A percentile compares a stretch with the other conserved stretches of the same genome.
Evolutionary conservation across 2,797 vertebrate species (phyloP).

Genomic region (Sternotherus odoratus): DNA sequence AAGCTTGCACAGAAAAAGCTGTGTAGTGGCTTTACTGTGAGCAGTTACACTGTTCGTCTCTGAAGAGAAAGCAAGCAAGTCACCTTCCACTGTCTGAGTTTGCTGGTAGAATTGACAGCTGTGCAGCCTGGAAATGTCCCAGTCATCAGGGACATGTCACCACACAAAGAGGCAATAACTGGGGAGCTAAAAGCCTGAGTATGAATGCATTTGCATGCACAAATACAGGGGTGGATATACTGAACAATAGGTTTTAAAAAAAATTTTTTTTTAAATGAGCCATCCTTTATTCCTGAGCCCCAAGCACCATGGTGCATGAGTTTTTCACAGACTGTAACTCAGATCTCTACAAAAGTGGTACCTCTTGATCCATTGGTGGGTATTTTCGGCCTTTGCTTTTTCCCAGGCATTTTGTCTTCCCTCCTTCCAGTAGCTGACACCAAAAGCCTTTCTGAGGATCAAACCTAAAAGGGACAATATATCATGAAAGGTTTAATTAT

Average conservation of each 20-base stretch:
- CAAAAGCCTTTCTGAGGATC: constrained; percentile 98
- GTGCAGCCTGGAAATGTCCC: not conserved
- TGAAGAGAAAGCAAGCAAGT: not conserved
- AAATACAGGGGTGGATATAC: not conserved
- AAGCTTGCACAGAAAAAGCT: not conserved
- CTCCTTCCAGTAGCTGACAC: constrained; percentile 96
- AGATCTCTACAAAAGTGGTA: constrained; percentile 67
- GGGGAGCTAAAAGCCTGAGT: not conserved
- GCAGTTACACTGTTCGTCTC: not conserved
- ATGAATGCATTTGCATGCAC: not conserved
- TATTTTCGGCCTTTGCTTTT: constrained; percentile 97
- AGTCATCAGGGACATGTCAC: not conserved
- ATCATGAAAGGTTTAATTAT: not conserved
- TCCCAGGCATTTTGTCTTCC: constrained; percentile 96
- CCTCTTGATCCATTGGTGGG: constrained; percentile 94
- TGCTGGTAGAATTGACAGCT: not conserved
- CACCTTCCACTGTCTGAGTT: not conserved
- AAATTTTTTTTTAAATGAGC: not conserved
- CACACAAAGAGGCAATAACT: not conserved
- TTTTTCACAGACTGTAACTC: not conserved
- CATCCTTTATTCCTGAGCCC: not conserved
- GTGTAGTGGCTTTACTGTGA: not conserved
- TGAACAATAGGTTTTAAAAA: not conserved
- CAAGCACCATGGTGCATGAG: not conserved
- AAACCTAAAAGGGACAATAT: constrained; percentile 83